phyloP scores from a whole-genome alignment of 2,888 invertebrate genomes.

The Nematopogon swammerdamellus region DNA sequence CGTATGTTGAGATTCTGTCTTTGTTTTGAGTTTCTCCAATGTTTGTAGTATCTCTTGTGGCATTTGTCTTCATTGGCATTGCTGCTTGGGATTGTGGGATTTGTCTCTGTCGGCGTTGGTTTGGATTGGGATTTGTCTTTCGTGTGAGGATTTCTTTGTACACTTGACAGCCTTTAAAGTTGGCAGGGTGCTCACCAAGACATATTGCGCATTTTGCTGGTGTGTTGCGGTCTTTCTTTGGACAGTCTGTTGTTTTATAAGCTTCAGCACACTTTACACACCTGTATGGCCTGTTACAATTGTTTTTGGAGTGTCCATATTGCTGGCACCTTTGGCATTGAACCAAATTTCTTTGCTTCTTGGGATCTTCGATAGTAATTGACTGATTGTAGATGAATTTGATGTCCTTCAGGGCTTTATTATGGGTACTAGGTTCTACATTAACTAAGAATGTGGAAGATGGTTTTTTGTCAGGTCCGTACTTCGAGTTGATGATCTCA shows the following conservation, averaged over 20 bases:
- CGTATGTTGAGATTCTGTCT: too few species aligned
- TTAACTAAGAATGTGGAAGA: conserved; percentile 6
- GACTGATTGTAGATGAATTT: neutral
- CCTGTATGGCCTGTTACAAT: conserved; percentile 9
- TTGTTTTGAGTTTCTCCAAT: too few species aligned
- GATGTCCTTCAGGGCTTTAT: neutral
- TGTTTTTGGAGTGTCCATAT: conserved; percentile 11
- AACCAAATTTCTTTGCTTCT: neutral
- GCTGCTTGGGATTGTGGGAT: too few species aligned
- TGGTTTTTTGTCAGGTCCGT: conserved; percentile 8
- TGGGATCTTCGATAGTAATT: neutral
- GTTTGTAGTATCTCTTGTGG: too few species aligned
- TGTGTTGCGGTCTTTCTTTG: neutral
- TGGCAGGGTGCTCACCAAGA: conserved; percentile 9
- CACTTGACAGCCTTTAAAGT: conserved; percentile 10
- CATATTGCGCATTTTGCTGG: conserved; percentile 9
- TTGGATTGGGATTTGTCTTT: too few species aligned
- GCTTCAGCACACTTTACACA: conserved; percentile 11
- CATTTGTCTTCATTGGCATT: too few species aligned
- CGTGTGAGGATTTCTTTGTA: conserved; percentile 9
- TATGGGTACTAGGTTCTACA: neutral
- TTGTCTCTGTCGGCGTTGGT: too few species aligned
- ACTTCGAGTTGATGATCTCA: conserved; percentile 11
- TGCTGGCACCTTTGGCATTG: conserved; percentile 9
- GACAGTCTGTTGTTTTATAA: conserved; percentile 7